These are phyloP conservation scores for Lepeophtheirus salmonis DNA, from an alignment of 1,140 invertebrate genomes.

Conservation along the genomic window DNA sequence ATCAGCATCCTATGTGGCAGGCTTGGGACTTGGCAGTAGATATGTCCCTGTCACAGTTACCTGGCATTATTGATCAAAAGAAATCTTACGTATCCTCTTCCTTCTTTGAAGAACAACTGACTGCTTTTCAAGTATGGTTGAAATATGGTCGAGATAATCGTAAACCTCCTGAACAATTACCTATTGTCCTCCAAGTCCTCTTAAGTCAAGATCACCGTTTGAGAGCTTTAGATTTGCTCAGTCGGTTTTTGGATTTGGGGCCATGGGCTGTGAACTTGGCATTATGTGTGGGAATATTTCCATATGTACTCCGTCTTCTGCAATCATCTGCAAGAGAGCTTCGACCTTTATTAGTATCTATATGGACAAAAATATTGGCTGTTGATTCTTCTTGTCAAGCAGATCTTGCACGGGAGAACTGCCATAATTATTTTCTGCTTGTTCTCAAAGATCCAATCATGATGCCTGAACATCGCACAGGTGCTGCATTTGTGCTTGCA, in stretches of 20 bases:
- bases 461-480: conserved; percentile 35
- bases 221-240: conserved; percentile 76
- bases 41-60: conserved; percentile 66
- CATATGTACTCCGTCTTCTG: conserved; percentile 75
- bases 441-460: conserved; percentile 66
- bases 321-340: conserved; percentile 43
- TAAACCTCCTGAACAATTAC: conserved; percentile 78
- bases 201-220: conserved; percentile 90
- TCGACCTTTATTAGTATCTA: conserved; percentile 78
- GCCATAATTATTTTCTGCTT: conserved; percentile 81
- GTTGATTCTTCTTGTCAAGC: conserved; percentile 68
- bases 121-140: conserved; percentile 92
- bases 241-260: conserved; percentile 85
- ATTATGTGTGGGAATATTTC: conserved; percentile 92
- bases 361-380: conserved; percentile 97
- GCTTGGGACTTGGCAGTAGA: conserved; percentile 95
- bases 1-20: conserved; percentile 73
- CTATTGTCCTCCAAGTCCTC: conserved; percentile 91
- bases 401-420: conserved; percentile 83
- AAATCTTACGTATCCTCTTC: conserved; percentile 43
- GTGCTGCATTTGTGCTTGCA: conserved; percentile 70
- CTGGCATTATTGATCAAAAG: conserved; percentile 19
- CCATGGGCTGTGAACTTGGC: conserved; percentile 92
- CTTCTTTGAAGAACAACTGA: conserved; percentile 95
- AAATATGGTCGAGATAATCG: conserved; percentile 53